Base-by-base conservation (phyloP, 2,113 vertebrate species). In the Euleptes europaea region DNA sequence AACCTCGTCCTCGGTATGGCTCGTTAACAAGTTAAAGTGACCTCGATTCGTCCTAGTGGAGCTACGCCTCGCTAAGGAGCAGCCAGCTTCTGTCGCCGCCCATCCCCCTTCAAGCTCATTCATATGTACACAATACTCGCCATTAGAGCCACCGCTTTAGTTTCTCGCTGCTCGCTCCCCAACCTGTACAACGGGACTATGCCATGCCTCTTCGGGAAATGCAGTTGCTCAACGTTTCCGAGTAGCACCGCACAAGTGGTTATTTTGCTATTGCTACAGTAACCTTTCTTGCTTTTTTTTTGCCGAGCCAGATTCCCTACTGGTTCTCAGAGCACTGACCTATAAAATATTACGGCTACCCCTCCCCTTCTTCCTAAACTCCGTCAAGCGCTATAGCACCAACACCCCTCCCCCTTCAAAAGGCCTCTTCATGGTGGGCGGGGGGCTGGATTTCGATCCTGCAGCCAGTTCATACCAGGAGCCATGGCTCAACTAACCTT, bases 1-100 rank as follows among this genome's bases (percentile, higher is more conserved):
- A 19, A 3, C 17, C 1, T 21, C n/a, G n/a, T n/a, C n/a, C 7
- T 3, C 1, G 40, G 17, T 9, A 5, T 2, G 19, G 38, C 2
- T 49, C 15, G 38, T 3, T 31, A 51, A 72, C 67, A 2, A 63
- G 60, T 63, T 63, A 63, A 57, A 4, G 28, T 44, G 8, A 73
- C 63, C 80, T 0, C 15, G 1, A 9, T 69, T 33, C 0, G 54
- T 77, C 65, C 1, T 4, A 31, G 8, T 13, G 14, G 10, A 44
- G 26, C 54, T 38, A 35, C 40, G 42, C 76, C 65, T 17, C 12
- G 76, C 40, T 47, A 63, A 28, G 40, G 44, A 71, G 35, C 71
- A 42, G 38, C 51, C 7, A 73, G 35, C 40, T 23, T 49, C 40
- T 4, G 14, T 60, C 57, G 57, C 9, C 42, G 26, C 35, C 38